Evolutionary conservation across 2,888 invertebrate species (phyloP), one percentile per base, ranked within the genome.

Genomic region (Busseola fusca): DNA sequence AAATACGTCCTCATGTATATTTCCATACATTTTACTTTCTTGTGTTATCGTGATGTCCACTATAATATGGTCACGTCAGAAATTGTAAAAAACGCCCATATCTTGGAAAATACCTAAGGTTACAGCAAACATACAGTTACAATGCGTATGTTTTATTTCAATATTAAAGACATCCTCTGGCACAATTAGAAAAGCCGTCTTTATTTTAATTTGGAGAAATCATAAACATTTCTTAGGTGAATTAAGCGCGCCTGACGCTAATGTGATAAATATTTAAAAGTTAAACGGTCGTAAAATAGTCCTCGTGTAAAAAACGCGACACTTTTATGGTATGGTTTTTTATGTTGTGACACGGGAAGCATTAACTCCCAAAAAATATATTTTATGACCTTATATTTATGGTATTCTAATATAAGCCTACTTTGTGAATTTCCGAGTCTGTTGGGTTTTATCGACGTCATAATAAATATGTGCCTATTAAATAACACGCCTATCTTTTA

Each of bases 381-480:
- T 72, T 83, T 79, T 77, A 84, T 66, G 74, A 63, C 72, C 42
- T 73, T 76, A 79, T 78, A 83, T 84, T 84, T 84, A 81, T 76
- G 84, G 64, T 83, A 81, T 76, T 76, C 74, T 75, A 72, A 84
- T 80, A 83, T 78, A 82, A 63, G 69, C 65, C 63, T 67, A 76
- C 64, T 81, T 84, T 84, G 83, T 81, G 81, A 78, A 75, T 83
- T 84, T 80, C 62, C 67, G 67, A 74, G 62, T 78, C 65, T 54
- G 69, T 73, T 62, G 52, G 58, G 54, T 74, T 83, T 84, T 83
- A 84, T 84, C 40, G 80, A 56, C 40, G 52, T 71, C 59, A 42
- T 80, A 76, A 78, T 82, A 84, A 78, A 83, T 69, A 68, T 59
- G 64, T 74, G 69, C 62, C 69, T 78, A 67, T 42, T 58, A 74